These are phyloP conservation scores for Ciona savignyi DNA, from an alignment of 23 tunicate genomes.

Conservation along the genomic window DNA sequence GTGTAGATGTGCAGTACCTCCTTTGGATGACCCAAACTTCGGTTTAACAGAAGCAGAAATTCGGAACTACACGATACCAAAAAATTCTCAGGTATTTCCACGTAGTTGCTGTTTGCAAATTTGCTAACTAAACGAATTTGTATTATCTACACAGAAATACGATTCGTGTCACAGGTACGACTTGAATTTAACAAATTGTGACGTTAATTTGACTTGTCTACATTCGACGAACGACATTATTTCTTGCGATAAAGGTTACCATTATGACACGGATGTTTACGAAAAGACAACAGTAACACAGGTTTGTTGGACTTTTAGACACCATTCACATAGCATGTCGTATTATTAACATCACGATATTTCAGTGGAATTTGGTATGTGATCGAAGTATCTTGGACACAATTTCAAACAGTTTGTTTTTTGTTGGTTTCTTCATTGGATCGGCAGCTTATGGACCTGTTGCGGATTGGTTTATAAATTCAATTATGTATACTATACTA, in stretches of 20 bases:
- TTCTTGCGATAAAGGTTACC: conserved; percentile 23
- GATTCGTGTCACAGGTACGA: conserved; percentile 18
- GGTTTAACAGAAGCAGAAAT: conserved; percentile 10
- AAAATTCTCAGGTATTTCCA: no score
- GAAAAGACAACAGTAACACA: conserved; percentile 17
- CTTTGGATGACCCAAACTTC: conserved; percentile 4
- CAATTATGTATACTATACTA: not conserved
- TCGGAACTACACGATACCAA: conserved; percentile 11
- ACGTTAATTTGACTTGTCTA: conserved; percentile 3
- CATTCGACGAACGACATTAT: not conserved
- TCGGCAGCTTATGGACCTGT: conserved; percentile 59
- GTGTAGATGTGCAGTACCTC: conserved; percentile 17
- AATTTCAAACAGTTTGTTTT: conserved; percentile 57
- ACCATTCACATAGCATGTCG: not conserved
- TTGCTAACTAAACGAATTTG: not conserved
- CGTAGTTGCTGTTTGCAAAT: not conserved
- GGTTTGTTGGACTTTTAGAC: no score
- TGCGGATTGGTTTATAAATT: conserved; percentile 52
- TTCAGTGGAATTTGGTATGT: conserved; percentile 65
- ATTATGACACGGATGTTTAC: conserved; percentile 19
- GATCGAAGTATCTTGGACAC: conserved; percentile 50
- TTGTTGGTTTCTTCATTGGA: conserved; percentile 65
- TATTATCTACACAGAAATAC: not conserved
- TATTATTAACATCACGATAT: not conserved
- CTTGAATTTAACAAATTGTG: conserved; percentile 15